These are phyloP conservation scores for Papilio helenus DNA, from an alignment of 1,140 invertebrate species.

Conservation along the genomic window DNA sequence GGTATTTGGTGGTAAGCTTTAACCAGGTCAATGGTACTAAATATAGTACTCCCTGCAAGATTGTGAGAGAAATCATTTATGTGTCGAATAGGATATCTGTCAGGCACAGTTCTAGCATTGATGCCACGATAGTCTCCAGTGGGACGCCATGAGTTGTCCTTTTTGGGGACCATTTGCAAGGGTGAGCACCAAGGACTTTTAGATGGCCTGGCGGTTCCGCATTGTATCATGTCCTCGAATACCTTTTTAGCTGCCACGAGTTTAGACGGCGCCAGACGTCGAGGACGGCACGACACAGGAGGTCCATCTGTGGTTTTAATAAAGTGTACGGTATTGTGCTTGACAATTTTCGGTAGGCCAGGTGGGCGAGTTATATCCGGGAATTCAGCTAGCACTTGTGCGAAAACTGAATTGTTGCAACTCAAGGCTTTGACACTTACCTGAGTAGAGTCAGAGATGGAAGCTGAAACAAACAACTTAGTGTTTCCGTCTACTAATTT, in stretches of 20 bases:
- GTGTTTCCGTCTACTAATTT: constrained; percentile 28
- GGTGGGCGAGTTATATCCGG: constrained; percentile 28
- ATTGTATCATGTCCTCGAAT: constrained; percentile 31
- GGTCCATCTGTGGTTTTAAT: constrained; percentile 36
- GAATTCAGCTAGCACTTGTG: constrained; percentile 5
- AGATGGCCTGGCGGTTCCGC: neutral
- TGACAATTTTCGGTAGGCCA: constrained; percentile 4
- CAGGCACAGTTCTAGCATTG: neutral
- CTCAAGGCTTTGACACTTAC: neutral
- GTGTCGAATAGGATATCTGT: neutral
- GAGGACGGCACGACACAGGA: constrained; percentile 31
- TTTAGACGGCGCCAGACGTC: constrained; percentile 6
- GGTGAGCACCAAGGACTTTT: neutral
- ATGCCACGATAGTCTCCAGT: neutral
- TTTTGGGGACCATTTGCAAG: neutral
- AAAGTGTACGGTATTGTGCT: constrained; percentile 31
- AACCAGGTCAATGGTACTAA: neutral
- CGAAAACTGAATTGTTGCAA: neutral
- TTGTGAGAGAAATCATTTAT: neutral
- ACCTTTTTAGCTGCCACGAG: constrained; percentile 22
- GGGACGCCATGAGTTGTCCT: neutral
- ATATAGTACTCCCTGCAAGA: neutral
- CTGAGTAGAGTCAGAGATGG: neutral
- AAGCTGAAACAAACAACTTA: neutral
- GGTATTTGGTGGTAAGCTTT: constrained; percentile 8